Conservation (phyloP, 2,113 vertebrate species). For the Trogon surrucura region DNA sequence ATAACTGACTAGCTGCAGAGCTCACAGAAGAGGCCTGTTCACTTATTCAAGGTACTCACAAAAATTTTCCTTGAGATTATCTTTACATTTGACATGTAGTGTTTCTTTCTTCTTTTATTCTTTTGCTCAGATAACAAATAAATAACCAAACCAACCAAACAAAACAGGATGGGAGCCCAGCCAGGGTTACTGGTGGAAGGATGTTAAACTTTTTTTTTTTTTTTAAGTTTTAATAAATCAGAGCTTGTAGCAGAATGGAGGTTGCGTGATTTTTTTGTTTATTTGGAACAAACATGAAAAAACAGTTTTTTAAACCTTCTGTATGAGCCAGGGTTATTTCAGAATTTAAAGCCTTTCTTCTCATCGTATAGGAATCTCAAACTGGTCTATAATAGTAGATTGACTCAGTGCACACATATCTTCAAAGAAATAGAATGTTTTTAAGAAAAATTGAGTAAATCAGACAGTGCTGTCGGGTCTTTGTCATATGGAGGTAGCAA, state of each 20-base stretch:
- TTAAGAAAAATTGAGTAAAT: neutral
- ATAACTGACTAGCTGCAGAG: neutral
- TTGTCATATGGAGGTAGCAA: neutral
- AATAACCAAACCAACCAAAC: neutral
- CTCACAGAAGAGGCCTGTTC: neutral
- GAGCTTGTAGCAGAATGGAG: neutral
- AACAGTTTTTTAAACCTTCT: neutral
- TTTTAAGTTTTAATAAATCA: neutral
- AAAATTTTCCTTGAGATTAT: neutral
- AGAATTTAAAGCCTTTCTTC: neutral
- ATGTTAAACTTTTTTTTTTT: neutral
- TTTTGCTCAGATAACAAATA: neutral
- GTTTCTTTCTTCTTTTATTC: neutral
- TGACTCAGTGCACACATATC: neutral
- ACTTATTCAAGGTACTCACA: neutral
- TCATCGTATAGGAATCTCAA: neutral
- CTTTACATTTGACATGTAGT: neutral
- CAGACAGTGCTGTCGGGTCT: neutral
- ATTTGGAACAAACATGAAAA: neutral
- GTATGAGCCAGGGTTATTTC: neutral
- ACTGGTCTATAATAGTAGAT: neutral
- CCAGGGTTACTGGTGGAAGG: neutral
- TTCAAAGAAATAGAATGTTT: slow-evolving; percentile 13
- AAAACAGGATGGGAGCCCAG: neutral
- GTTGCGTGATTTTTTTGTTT: neutral